Base-by-base conservation (phyloP, 1,140 invertebrate genomes). In the Chironomus tepperi region DNA sequence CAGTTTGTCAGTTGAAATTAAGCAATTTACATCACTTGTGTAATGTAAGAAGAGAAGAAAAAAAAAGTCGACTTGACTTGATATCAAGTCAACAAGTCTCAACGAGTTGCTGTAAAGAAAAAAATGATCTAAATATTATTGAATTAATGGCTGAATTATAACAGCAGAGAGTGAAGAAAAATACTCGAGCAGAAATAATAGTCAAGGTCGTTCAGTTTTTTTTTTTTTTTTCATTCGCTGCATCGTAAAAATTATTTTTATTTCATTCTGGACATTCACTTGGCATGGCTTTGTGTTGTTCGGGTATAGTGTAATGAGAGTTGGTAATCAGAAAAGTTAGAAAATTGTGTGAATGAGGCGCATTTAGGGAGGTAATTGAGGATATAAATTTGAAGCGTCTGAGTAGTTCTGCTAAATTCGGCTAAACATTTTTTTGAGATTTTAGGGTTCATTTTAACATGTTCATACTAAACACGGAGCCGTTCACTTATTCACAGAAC, bases 161-260 rank as follows among this genome's bases (percentile, higher is more conserved):
- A 12, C 47, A 57, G 47, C 47, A n/a, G n/a, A 57, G 47, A 57
- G 47, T n/a, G 10, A 15, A 67, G n/a, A 18, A 18, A 70, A 70
- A 70, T 70, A 70, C 19, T 57, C 19, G 65, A 19, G 65, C 65
- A 70, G 47, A 70, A 70, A 70, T 19, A 19, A 70, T 21, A 70
- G 65, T 70, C 18, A 70, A 70, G 65, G 65, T 70, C 65, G 65
- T 70, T 70, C 65, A 70, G 65, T 70, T 70, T 70, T 70, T 70
- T 70, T 70, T 70, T 70, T 70, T 70, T 70, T 70, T 70, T 57
- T 57, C 1, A 12, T n/a, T 70, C 19, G 16, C 65, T 19, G 19
- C 16, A 16, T 70, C 65, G 65, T 19, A 21, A 19, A 70, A 70
- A 70, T 19, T 9, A 70, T 70, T 57, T 57, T 57, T 57, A 57